Percentiles rank a stretch among this genome's conserved stretches.
Evolutionary conservation across 1,140 invertebrate species (phyloP).

Genomic region (Bombus sibiricus): DNA sequence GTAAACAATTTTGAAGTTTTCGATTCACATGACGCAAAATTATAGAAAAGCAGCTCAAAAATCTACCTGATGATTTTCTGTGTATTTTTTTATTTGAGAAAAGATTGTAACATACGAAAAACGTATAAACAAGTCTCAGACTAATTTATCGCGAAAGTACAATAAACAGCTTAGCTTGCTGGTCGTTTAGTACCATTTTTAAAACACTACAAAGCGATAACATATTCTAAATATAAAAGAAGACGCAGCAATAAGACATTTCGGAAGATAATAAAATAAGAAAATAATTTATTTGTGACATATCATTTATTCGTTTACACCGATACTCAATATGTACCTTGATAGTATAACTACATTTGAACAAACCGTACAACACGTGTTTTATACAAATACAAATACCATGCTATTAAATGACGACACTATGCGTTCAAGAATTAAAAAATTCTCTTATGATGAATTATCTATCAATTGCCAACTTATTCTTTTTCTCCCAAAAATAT

Average conservation of each 20-base stretch:
- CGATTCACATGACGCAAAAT: too few relatives aligned
- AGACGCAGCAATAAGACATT: background rate
- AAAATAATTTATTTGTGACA: background rate
- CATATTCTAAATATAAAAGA: background rate
- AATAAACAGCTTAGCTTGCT: background rate
- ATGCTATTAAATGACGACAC: background rate
- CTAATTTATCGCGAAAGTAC: background rate
- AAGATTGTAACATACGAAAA: background rate
- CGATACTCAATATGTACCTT: background rate
- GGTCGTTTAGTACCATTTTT: background rate
- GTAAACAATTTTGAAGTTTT: too few relatives aligned
- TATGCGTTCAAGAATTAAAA: background rate
- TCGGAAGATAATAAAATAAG: background rate
- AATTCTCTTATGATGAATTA: background rate
- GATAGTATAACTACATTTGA: background rate
- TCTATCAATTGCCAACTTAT: background rate
- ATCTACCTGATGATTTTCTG: background rate
- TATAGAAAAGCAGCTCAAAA: background rate
- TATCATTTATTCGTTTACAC: background rate
- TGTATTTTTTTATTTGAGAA: background rate
- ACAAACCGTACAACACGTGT: too few relatives aligned
- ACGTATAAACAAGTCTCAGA: background rate
- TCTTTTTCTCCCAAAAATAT: background rate
- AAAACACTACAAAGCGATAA: background rate
- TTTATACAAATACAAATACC: background rate